Evolutionary conservation across 2,888 invertebrate species (phyloP).

Genomic region (Drosophila bunnanda): DNA sequence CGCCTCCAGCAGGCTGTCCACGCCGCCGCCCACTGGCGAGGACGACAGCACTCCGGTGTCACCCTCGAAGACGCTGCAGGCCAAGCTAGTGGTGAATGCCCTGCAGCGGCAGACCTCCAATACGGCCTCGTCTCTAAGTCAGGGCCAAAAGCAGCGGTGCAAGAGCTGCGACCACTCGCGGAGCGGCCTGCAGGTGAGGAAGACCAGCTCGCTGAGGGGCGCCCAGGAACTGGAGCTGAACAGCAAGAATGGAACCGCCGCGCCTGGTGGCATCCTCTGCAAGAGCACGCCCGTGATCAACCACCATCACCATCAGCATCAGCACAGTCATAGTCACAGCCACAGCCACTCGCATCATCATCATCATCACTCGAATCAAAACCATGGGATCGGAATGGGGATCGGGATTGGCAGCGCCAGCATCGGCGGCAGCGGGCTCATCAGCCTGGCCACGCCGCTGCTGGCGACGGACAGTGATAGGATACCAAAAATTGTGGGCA

Average conservation of each 20-base stretch:
- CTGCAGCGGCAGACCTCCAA: slow-evolving; percentile 44
- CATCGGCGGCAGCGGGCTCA: slow-evolving; percentile 69
- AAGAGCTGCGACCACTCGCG: slow-evolving; percentile 75
- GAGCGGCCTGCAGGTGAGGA: slow-evolving; percentile 70
- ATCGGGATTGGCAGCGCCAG: slow-evolving; percentile 67
- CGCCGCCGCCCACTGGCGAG: slow-evolving; percentile 83
- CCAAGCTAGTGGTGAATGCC: slow-evolving; percentile 73
- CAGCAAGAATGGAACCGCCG: slow-evolving; percentile 47
- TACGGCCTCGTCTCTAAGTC: slow-evolving; percentile 24
- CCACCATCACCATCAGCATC: slow-evolving; percentile 51
- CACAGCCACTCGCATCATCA: slow-evolving; percentile 57
- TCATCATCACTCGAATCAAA: slow-evolving; percentile 48
- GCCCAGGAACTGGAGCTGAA: slow-evolving; percentile 68
- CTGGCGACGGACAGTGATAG: slow-evolving; percentile 82
- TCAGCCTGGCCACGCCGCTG: slow-evolving; percentile 46
- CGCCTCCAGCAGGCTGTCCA: slow-evolving; percentile 78
- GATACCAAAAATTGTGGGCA: slow-evolving; percentile 85
- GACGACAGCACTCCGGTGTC: slow-evolving; percentile 80
- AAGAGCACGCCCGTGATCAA: slow-evolving; percentile 79
- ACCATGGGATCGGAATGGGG: slow-evolving; percentile 49
- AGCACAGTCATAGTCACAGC: slow-evolving; percentile 34
- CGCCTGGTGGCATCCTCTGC: slow-evolving; percentile 61
- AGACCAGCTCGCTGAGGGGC: slow-evolving; percentile 80
- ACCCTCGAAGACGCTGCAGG: slow-evolving; percentile 74
- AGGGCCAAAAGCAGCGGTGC: slow-evolving; percentile 60